These are phyloP conservation scores for Accipiter virgatus DNA, from an alignment of 2,113 vertebrate species.

Conservation along the genomic window DNA sequence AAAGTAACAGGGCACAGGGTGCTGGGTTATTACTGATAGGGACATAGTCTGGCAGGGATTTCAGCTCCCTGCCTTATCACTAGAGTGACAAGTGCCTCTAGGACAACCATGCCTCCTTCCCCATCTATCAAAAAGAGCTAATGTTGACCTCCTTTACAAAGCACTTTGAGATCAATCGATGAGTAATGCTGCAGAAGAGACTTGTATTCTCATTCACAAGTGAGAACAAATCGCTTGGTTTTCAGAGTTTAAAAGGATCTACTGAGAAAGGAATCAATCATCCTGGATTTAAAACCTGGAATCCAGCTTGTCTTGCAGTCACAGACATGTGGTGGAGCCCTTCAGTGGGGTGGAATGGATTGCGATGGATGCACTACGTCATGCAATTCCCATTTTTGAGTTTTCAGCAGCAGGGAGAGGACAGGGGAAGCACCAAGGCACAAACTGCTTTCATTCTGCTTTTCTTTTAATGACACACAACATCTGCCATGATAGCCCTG, in stretches of 20 bases:
- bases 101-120: neutral
- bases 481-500: neutral
- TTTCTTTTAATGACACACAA: neutral
- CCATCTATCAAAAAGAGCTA: neutral
- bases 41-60: neutral
- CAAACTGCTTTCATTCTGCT: neutral
- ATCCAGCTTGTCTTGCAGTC: neutral
- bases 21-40: neutral
- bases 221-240: neutral
- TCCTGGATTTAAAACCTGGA: neutral
- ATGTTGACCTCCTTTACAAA: neutral
- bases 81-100: neutral
- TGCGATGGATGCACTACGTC: fast-evolving
- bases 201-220: neutral
- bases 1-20: neutral
- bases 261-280: neutral
- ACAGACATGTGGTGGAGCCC: neutral
- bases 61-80: neutral
- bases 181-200: neutral
- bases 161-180: neutral
- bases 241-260: neutral
- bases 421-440: neutral
- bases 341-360: neutral
- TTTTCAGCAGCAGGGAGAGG: neutral
- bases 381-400: neutral